phyloP scores from a whole-genome alignment of 2,888 invertebrate species.

The Drosophila hamatofila region DNA sequence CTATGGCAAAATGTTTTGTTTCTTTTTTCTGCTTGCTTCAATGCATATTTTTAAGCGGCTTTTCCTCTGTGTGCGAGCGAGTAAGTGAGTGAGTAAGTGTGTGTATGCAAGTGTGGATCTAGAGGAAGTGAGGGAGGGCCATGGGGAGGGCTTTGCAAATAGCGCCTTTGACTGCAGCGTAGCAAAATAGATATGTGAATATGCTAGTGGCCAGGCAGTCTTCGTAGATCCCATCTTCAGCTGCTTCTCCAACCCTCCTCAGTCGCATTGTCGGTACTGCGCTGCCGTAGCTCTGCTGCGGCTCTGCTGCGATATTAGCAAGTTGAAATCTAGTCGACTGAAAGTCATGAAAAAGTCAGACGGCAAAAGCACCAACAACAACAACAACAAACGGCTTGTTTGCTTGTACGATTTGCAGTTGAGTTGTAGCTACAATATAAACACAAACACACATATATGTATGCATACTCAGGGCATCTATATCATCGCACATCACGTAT shows the following conservation, averaged over 20 bases:
- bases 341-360: conserved; percentile 53
- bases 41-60: conserved; percentile 80
- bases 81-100: conserved; percentile 21
- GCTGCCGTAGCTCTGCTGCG: conserved; percentile 7
- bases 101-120: neutral
- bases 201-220: conserved; percentile 42
- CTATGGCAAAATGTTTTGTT: conserved; percentile 48
- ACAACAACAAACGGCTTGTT: conserved; percentile 43
- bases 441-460: conserved; percentile 33
- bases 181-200: conserved; percentile 32
- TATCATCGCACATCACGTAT: conserved; percentile 10
- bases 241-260: neutral
- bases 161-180: conserved; percentile 57
- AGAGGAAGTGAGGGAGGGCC: neutral
- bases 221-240: conserved; percentile 47
- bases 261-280: neutral
- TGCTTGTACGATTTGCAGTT: conserved; percentile 76
- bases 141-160: conserved; percentile 47
- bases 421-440: conserved; percentile 49
- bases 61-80: conserved; percentile 32
- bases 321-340: conserved; percentile 64
- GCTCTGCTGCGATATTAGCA: conserved; percentile 59
- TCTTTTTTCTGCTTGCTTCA: conserved; percentile 52
- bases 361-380: conserved; percentile 34
- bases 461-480: conserved; percentile 4